phyloP scores from a whole-genome alignment of 2,888 invertebrate genomes.

The Eilema caniola region DNA sequence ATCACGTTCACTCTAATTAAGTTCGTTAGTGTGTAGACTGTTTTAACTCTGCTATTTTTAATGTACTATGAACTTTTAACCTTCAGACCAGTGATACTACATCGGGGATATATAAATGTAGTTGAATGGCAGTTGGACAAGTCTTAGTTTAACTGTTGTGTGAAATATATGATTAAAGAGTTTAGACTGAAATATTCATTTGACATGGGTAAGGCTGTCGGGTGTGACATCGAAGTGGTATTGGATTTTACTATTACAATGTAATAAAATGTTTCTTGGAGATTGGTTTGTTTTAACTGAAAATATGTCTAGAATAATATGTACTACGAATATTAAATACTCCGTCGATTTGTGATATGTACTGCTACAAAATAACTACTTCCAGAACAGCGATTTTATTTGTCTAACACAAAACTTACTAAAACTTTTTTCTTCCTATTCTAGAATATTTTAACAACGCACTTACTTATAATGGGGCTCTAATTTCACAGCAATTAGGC shows the following conservation, averaged over 20 bases:
- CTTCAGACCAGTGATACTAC: constrained; percentile 12
- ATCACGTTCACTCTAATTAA: constrained; percentile 10
- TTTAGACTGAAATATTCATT: constrained; percentile 12
- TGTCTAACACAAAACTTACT: no score
- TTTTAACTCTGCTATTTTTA: constrained; percentile 21
- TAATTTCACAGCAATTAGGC: no score
- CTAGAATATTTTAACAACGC: no score
- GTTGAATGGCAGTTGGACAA: background rate
- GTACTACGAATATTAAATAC: background rate
- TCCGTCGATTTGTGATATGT: background rate
- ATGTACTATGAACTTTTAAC: constrained; percentile 20
- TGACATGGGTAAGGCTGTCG: constrained; percentile 9
- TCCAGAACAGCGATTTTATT: no score
- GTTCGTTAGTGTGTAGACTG: constrained; percentile 17
- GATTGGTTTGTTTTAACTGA: background rate
- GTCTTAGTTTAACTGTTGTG: background rate
- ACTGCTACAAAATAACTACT: no score
- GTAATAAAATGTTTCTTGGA: background rate
- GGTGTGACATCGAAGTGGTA: constrained; percentile 2
- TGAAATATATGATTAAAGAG: constrained; percentile 9
- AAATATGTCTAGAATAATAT: background rate
- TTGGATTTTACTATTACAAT: constrained; percentile 10
- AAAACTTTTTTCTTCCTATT: no score
- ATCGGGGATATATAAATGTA: constrained; percentile 12
- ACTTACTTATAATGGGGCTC: no score